Evolutionary conservation across 2,888 invertebrate genomes (phyloP), one percentile per base, ranked within the genome.

Genomic region (Meghimatium bilineatum): DNA sequence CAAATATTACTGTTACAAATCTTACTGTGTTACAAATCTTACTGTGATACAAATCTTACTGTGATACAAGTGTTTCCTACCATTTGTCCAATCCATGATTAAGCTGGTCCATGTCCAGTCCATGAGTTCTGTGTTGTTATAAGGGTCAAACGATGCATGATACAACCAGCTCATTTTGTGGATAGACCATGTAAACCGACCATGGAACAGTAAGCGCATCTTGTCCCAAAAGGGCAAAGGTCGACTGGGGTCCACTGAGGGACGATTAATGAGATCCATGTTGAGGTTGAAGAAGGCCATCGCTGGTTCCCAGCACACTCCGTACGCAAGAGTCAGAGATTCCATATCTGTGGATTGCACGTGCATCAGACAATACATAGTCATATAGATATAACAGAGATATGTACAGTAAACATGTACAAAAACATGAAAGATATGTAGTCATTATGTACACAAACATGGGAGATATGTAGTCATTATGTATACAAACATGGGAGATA

Each of bases 251-350:
- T 93, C 93, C 34, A 91, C 88, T 0, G 98, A 98, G 0, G 95
- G 94, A 75, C 93, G 92, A 88, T 94, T 94, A 87, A 95, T 93
- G 29, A 93, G 89, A 87, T 98, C 98, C 94, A 98, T 97, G 87
- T 96, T 96, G 94, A 97, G 94, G 92, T 97, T 97, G 94, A 97
- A 97, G 91, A 97, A 97, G 0, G 98, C 97, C 83, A 98, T 96
- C 29, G 97, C 97, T 0, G 99, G 99, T 92, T 99, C 99, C 99
- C 99, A 99, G 93, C 99, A 99, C 0, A 99, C 98, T 0, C 99
- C 99, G 93, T 99, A 99, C 0, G 99, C 98, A 93, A 98, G 97
- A 1, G 83, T 86, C 10, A 84, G 71, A n/a, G 76, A 63, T 36
- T 44, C 60, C 75, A 85, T 83, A 49, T 80, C 80, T 76, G 76